Percentiles rank a stretch among this genome's conserved stretches.
These are phyloP conservation scores for Carollia perspicillata DNA, from an alignment of 2,113 vertebrate species.

Conservation along the genomic window DNA sequence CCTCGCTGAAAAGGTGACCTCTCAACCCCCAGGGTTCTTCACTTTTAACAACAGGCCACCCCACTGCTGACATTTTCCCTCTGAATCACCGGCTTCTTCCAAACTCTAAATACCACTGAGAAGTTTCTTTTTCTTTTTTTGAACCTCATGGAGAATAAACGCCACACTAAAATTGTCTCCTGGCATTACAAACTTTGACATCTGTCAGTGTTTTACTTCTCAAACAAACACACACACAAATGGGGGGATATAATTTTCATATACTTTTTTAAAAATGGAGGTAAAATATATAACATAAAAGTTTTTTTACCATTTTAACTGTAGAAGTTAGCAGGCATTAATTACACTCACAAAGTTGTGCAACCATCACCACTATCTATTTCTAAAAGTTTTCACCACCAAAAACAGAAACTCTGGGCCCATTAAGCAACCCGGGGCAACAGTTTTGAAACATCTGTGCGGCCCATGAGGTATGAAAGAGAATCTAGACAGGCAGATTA, in stretches of 20 bases:
- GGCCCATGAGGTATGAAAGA: background rate
- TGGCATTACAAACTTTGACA: background rate
- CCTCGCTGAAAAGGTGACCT: slow-evolving; percentile 75
- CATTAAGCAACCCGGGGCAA: background rate
- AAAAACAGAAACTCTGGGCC: background rate
- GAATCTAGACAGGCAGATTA: background rate
- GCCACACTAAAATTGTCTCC: background rate
- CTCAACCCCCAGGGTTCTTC: slow-evolving; percentile 64
- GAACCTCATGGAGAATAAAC: background rate
- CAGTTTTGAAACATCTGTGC: background rate
- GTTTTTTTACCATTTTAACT: background rate
- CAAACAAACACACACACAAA: background rate
- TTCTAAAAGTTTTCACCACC: background rate
- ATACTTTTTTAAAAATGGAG: background rate
- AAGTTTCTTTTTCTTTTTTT: background rate
- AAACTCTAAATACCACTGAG: background rate
- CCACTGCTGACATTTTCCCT: background rate
- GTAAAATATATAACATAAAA: background rate
- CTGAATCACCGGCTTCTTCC: background rate
- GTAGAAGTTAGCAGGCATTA: background rate
- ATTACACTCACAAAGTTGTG: background rate
- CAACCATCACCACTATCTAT: background rate
- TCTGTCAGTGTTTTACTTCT: background rate
- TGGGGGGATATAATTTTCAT: background rate
- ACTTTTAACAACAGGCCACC: background rate